phyloP scores from a whole-genome alignment of 1,140 invertebrate genomes.

The Drosophila quadrilineata region DNA sequence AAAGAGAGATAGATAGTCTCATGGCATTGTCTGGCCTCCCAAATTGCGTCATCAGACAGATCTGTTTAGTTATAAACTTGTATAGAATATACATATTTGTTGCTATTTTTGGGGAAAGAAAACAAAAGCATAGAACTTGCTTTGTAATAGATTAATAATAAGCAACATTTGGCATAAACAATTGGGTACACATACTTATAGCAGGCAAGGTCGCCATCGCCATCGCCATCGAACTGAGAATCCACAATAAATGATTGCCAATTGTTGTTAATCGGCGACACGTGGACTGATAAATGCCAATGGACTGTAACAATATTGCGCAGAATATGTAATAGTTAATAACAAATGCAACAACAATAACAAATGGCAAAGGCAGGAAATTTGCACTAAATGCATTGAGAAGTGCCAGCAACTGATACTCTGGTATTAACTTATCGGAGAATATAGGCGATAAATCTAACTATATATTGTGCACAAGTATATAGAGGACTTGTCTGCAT shows the following conservation, averaged over 20 bases:
- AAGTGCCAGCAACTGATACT: too few relatives aligned
- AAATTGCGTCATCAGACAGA: constrained; percentile 44
- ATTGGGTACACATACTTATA: too few relatives aligned
- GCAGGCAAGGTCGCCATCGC: constrained; percentile 46
- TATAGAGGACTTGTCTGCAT: not conserved
- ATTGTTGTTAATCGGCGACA: constrained; percentile 62
- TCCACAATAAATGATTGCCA: constrained; percentile 1
- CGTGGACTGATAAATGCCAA: constrained; percentile 58
- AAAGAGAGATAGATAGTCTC: too few relatives aligned
- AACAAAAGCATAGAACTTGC: too few relatives aligned
- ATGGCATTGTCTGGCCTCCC: too few relatives aligned
- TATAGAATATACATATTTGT: constrained; percentile 27
- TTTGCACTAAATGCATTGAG: too few relatives aligned
- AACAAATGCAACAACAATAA: not conserved
- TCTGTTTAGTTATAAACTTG: not conserved
- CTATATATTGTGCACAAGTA: not conserved
- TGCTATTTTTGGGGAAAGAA: constrained; percentile 24
- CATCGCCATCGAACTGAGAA: not conserved
- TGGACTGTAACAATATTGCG: too few relatives aligned
- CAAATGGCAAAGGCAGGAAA: not conserved
- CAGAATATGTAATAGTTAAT: constrained; percentile 19
- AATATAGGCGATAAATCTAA: too few relatives aligned
- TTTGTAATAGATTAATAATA: constrained; percentile 55
- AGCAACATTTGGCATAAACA: too few relatives aligned
- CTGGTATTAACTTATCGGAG: too few relatives aligned